Conservation (phyloP, 2,113 vertebrate species). For the Sceloporus undulatus region DNA sequence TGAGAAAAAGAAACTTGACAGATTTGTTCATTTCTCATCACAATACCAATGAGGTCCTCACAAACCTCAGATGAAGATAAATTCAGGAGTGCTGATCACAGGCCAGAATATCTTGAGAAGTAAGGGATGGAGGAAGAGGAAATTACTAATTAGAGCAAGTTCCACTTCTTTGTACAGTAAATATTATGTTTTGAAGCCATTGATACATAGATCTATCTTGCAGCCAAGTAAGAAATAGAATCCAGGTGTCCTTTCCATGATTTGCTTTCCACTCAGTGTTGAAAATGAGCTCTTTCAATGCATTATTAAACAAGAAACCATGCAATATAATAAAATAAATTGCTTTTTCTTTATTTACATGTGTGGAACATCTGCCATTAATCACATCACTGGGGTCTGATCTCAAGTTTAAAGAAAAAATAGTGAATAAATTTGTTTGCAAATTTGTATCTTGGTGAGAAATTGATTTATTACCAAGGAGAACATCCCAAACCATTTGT, state of each 20-base stretch:
- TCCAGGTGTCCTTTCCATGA: not conserved
- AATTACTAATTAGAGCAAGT: not conserved
- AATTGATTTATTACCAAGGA: slow-evolving; percentile 51
- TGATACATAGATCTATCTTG: not conserved
- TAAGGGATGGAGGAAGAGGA: not conserved
- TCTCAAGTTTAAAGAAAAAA: slow-evolving; percentile 42
- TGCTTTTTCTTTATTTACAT: slow-evolving; percentile 54
- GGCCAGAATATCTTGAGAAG: not conserved
- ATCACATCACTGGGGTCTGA: slow-evolving; percentile 48
- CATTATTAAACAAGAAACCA: not conserved
- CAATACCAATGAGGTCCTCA: not conserved
- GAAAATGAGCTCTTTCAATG: not conserved
- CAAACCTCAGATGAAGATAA: not conserved
- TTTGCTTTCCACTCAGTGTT: not conserved
- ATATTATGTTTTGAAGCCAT: not conserved
- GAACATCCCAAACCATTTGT: slow-evolving; percentile 61
- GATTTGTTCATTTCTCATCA: too few relatives aligned
- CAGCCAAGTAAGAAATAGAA: not conserved
- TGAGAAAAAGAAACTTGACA: too few relatives aligned
- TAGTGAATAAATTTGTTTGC: slow-evolving; percentile 39
- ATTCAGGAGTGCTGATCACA: not conserved
- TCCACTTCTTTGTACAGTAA: not conserved
- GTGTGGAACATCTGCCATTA: slow-evolving; percentile 29
- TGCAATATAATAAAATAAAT: not conserved
- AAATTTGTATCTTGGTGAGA: slow-evolving; percentile 41